These are phyloP conservation scores for Gorsachius magnificus DNA, from an alignment of 2,797 vertebrate species.

Conservation along the genomic window DNA sequence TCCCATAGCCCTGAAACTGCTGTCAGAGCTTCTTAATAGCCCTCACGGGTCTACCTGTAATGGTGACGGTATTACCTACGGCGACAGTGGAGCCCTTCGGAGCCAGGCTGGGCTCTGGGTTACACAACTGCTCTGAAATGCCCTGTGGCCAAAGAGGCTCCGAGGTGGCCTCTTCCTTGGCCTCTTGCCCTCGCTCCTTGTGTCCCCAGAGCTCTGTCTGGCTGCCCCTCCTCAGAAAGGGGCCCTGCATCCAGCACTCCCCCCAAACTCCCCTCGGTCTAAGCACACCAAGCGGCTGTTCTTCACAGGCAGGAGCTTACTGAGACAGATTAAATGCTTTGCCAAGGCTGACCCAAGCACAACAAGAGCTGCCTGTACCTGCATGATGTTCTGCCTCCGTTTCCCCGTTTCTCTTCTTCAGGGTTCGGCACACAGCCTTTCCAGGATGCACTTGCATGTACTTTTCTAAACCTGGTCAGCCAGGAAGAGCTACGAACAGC, in stretches of 20 bases:
- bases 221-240: accelerated
- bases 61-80: not conserved
- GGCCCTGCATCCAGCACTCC: no score
- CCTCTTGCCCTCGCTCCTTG: accelerated
- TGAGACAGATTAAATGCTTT: not conserved
- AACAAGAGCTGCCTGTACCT: not conserved
- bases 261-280: accelerated
- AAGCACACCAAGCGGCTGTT: accelerated
- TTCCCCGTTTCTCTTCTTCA: not conserved
- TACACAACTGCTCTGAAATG: not conserved
- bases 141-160: not conserved
- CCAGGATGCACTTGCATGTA: accelerated
- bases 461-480: not conserved
- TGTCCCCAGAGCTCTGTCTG: not conserved
- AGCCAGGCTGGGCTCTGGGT: not conserved
- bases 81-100: not conserved
- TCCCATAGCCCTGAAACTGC: not conserved
- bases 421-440: no score
- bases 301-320: not conserved
- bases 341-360: not conserved
- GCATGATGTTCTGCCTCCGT: accelerated
- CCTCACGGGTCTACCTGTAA: not conserved
- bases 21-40: not conserved
- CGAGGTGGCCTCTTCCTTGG: not conserved
- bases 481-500: not conserved